phyloP scores from a whole-genome alignment of 2,888 invertebrate genomes.

The Myopa testacea region DNA sequence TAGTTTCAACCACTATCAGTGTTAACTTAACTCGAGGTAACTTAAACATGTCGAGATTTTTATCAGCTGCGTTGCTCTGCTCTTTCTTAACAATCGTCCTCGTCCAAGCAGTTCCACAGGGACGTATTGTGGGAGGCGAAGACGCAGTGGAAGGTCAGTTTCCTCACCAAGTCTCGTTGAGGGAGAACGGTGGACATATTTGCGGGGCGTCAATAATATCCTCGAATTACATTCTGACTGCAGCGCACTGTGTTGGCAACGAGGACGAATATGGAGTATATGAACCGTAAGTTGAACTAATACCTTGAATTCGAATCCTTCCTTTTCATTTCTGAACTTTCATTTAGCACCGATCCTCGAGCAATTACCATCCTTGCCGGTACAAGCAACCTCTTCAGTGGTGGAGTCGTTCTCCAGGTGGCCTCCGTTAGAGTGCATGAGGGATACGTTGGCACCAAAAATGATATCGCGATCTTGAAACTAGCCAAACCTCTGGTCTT shows the following conservation, averaged over 20 bases:
- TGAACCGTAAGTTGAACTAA: neutral
- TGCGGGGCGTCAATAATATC: slow-evolving; percentile 60
- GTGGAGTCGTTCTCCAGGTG: slow-evolving; percentile 56
- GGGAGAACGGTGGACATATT: slow-evolving; percentile 52
- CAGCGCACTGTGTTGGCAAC: slow-evolving; percentile 62
- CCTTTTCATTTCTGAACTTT: too few species aligned
- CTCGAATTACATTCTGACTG: slow-evolving; percentile 53
- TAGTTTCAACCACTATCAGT: too few species aligned
- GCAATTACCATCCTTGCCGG: slow-evolving; percentile 60
- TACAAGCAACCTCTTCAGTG: slow-evolving; percentile 58
- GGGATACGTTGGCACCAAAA: slow-evolving; percentile 52
- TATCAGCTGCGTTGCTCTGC: neutral
- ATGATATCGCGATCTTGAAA: slow-evolving; percentile 57
- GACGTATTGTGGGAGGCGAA: slow-evolving; percentile 55
- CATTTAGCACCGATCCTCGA: slow-evolving; percentile 54
- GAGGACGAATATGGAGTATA: slow-evolving; percentile 45
- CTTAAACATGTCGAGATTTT: neutral
- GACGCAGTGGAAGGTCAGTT: slow-evolving; percentile 60
- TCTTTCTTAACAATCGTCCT: neutral
- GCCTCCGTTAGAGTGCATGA: slow-evolving; percentile 52
- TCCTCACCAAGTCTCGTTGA: slow-evolving; percentile 65
- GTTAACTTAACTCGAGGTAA: too few species aligned
- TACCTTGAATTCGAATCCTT: too few species aligned
- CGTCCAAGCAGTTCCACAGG: slow-evolving; percentile 13
- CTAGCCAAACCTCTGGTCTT: slow-evolving; percentile 50